Conservation (phyloP, 2,113 vertebrate species). For the Cercopithecus mona region DNA sequence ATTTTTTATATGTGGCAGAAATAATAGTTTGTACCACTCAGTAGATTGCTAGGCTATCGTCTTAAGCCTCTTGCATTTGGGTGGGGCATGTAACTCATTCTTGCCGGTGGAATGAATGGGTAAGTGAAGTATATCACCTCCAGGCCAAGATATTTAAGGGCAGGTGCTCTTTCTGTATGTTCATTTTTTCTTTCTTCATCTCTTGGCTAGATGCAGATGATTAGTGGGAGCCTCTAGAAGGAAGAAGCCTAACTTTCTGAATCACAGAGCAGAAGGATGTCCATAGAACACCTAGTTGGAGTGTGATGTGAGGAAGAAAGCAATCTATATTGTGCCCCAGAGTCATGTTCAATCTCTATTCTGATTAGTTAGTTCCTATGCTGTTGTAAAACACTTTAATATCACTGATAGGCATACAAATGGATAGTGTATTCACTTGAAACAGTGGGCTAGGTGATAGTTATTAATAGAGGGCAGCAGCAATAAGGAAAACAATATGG, state of each 20-base stretch:
- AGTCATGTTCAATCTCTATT: not conserved
- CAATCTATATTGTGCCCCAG: not conserved
- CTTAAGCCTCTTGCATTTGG: not conserved
- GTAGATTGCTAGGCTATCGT: not conserved
- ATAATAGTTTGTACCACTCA: not conserved
- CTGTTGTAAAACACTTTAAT: not conserved
- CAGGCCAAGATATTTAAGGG: not conserved
- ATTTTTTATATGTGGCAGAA: not conserved
- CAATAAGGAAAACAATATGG: not conserved
- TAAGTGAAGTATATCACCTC: not conserved
- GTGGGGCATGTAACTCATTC: not conserved
- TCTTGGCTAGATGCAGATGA: not conserved
- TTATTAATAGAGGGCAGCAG: not conserved
- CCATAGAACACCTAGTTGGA: not conserved
- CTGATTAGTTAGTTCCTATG: not conserved
- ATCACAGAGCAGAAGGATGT: not conserved
- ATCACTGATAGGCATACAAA: not conserved
- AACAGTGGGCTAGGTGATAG: not conserved
- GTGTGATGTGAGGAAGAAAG: not conserved
- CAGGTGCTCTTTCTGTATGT: not conserved
- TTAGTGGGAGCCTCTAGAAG: not conserved
- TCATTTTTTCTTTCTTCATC: not conserved
- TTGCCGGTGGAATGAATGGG: not conserved
- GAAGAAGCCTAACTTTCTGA: not conserved
- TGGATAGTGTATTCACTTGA: not conserved